Evolutionary conservation across 2,888 invertebrate species (phyloP).

Genomic region (Dicyrtoma fusca): DNA sequence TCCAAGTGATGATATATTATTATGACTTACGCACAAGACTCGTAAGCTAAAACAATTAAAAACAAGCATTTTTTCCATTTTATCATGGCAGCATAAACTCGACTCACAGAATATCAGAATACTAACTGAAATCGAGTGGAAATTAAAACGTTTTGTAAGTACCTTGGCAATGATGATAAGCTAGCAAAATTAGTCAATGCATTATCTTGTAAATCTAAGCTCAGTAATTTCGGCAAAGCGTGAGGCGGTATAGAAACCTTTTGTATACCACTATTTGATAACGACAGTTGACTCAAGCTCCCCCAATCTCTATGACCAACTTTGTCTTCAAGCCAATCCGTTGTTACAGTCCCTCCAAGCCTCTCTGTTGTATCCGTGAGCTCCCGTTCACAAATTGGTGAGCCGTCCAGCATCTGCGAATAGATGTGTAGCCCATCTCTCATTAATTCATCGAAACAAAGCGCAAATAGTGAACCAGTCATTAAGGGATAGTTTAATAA

Average conservation of each 20-base stretch:
- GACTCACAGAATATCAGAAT: too few species aligned
- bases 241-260: conserved; percentile 45
- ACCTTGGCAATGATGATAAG: conserved; percentile 48
- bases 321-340: conserved; percentile 52
- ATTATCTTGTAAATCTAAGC: conserved; percentile 51
- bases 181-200: conserved; percentile 45
- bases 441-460: not conserved
- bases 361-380: conserved; percentile 42
- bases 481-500: not conserved
- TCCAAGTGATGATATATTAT: conserved; percentile 25
- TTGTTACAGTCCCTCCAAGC: not conserved
- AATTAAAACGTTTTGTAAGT: not conserved
- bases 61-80: too few species aligned
- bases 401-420: conserved; percentile 49
- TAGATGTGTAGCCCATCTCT: too few species aligned
- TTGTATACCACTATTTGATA: conserved; percentile 49
- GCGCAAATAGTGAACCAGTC: too few species aligned
- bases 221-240: conserved; percentile 46
- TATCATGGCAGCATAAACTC: too few species aligned
- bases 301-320: conserved; percentile 51
- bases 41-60: conserved; percentile 30
- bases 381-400: conserved; percentile 44
- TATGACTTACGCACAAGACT: conserved; percentile 39
- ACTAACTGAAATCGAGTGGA: not conserved
- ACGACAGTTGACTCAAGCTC: conserved; percentile 45